phyloP scores from a whole-genome alignment of 2,888 invertebrate genomes.

The Sinopyrophorus schimmeli region DNA sequence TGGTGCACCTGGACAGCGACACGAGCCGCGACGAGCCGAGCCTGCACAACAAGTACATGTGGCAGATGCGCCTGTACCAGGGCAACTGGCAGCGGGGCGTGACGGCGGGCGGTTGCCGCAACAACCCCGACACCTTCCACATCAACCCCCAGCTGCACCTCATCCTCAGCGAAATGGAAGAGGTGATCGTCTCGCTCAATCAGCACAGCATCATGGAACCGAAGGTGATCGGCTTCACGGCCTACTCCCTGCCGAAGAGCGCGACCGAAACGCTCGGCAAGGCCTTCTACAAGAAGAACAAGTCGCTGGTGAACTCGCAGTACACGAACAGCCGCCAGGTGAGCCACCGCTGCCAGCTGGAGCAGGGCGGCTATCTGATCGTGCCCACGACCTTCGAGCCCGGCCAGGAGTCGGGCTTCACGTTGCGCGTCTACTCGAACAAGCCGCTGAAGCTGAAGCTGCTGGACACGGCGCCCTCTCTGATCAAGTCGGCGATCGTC shows the following conservation, averaged over 20 bases:
- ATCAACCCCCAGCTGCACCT: conserved; percentile 90
- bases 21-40: conserved; percentile 84
- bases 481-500: conserved; percentile 74
- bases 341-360: conserved; percentile 65
- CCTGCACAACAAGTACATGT: conserved; percentile 75
- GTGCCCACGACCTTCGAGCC: conserved; percentile 92
- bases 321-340: conserved; percentile 92
- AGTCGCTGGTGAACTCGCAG: conserved; percentile 85
- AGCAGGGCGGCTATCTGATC: conserved; percentile 80
- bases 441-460: conserved; percentile 77
- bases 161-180: conserved; percentile 76
- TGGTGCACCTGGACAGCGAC: conserved; percentile 84
- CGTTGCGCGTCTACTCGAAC: conserved; percentile 78
- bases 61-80: conserved; percentile 87
- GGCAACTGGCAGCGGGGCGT: conserved; percentile 87
- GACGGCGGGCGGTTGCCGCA: conserved; percentile 87
- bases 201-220: conserved; percentile 92
- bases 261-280: conserved; percentile 77
- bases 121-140: conserved; percentile 89
- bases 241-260: conserved; percentile 73
- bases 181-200: conserved; percentile 81
- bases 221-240: conserved; percentile 89
- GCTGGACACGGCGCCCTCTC: conserved; percentile 67
- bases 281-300: conserved; percentile 81
- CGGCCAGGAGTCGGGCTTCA: conserved; percentile 86